A percentile compares a stretch with the other conserved stretches of the same genome.
Evolutionary conservation across 2,113 vertebrate species (phyloP).

Genomic region (Hippocampus abdominalis): DNA sequence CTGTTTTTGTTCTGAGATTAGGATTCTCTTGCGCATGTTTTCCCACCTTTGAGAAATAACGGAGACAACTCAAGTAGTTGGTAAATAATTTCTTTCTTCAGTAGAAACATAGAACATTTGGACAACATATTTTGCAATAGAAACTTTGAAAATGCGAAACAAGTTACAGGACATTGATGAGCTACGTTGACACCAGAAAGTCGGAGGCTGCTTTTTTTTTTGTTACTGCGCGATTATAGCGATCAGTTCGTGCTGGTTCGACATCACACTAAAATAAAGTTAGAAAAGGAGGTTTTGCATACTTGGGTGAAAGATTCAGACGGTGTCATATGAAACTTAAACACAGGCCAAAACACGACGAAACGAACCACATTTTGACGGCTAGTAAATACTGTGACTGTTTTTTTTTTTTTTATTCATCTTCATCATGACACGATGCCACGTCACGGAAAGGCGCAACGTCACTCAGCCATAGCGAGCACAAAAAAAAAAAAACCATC

Average conservation of each 20-base stretch:
- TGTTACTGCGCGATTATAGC: no score
- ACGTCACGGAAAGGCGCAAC: background rate
- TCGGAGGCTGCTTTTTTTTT: background rate
- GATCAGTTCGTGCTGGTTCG: background rate
- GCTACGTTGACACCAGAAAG: background rate
- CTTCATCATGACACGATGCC: background rate
- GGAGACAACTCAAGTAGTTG: background rate
- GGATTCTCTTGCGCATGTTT: no score
- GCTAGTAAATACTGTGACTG: background rate
- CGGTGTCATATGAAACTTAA: background rate
- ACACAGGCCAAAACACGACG: background rate
- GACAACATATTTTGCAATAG: background rate
- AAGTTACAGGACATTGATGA: background rate
- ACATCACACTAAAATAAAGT: background rate
- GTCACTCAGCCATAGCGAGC: background rate
- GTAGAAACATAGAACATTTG: background rate
- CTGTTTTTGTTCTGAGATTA: no score
- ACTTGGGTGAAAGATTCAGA: conserved; percentile 3
- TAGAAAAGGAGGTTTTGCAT: background rate
- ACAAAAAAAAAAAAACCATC: background rate
- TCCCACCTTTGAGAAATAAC: background rate
- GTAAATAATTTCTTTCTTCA: background rate
- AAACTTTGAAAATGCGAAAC: background rate
- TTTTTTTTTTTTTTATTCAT: background rate
- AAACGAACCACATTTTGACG: background rate